Base-by-base conservation (phyloP, 2,888 invertebrate species). In the Leucoptera coffeella region DNA sequence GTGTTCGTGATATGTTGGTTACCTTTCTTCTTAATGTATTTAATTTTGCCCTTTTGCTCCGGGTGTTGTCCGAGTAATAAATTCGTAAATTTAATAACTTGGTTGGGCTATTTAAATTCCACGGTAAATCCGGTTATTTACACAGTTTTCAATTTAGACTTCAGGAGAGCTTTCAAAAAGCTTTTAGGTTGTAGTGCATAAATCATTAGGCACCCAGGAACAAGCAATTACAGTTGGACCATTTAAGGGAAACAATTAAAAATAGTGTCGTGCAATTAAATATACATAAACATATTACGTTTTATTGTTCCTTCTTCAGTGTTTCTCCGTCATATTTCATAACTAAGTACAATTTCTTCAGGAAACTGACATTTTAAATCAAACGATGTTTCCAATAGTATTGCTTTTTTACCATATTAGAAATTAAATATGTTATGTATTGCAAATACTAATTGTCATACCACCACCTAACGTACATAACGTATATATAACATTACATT, bases 1-100 rank as follows among this genome's bases (percentile, higher is more conserved):
- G 92, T 91, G 2, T 95, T 95, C 54, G 90, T 94, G 26, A 79
- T 94, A 14, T 94, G 94, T 53, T 95, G 94, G 95, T 62, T 94
- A 33, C 95, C 95, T 4, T 95, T 95, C 65, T 95, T 95, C 57
- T 75, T 92, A 22, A 88, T 92, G 87, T 93, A 93, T 55, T 82
- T 93, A 28, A 83, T 90, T 38, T 61, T 86, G 37, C 88, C 92
- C 2, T 92, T 91, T 51, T 89, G 89, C 43, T 57, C 77, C 2
- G 60, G 64, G 29, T 88, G 88, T 54, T 82, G 83, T 42, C 85
- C 85, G 1, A 81, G 81, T 13, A 75, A 75, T 32, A 78, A 79
- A 41, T 57, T 87, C 25, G 81, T 82, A 33, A 84, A 87, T 52
- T 82, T 90, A 45, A 85, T 92, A 40, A 90, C 90, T 12, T 92